Evolutionary conservation across 2,888 invertebrate genomes (phyloP).

Genomic region (Drosophila cognata): DNA sequence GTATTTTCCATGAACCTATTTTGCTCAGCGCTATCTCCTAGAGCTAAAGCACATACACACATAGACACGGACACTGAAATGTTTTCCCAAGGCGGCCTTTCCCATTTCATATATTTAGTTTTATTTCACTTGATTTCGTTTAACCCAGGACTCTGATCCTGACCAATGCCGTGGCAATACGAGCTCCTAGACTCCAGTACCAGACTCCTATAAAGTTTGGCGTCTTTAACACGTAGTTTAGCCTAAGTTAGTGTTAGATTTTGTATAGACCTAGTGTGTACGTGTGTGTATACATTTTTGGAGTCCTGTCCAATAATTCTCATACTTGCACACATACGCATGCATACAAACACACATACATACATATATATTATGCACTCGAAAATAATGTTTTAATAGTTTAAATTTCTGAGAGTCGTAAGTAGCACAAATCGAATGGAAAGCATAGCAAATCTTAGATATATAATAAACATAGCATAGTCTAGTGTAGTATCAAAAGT

Average conservation of each 20-base stretch:
- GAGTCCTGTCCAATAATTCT: conserved; percentile 41
- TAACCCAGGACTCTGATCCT: conserved; percentile 23
- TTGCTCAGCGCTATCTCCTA: conserved; percentile 76
- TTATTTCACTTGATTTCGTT: conserved; percentile 10
- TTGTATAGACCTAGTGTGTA: conserved; percentile 61
- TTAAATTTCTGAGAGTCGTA: conserved; percentile 70
- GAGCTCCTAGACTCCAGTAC: conserved; percentile 69
- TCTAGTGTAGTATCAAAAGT: conserved; percentile 66
- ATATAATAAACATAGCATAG: conserved; percentile 60
- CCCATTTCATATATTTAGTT: conserved; percentile 37
- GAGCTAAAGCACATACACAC: conserved; percentile 45
- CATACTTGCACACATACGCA: conserved; percentile 31
- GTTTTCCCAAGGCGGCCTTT: conserved; percentile 67
- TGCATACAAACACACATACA: conserved; percentile 15
- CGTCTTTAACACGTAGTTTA: conserved; percentile 47
- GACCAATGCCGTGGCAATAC: conserved; percentile 59
- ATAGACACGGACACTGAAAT: conserved; percentile 18
- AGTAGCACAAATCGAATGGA: conserved; percentile 70
- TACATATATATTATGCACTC: conserved; percentile 56
- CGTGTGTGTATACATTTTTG: conserved; percentile 35
- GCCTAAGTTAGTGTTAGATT: conserved; percentile 70
- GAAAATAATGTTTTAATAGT: conserved; percentile 67
- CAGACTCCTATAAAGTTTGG: conserved; percentile 39
- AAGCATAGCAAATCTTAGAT: conserved; percentile 71
- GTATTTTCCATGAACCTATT: conserved; percentile 57